Base-by-base conservation (phyloP, 2,113 vertebrate species). In the Helogale parvula region DNA sequence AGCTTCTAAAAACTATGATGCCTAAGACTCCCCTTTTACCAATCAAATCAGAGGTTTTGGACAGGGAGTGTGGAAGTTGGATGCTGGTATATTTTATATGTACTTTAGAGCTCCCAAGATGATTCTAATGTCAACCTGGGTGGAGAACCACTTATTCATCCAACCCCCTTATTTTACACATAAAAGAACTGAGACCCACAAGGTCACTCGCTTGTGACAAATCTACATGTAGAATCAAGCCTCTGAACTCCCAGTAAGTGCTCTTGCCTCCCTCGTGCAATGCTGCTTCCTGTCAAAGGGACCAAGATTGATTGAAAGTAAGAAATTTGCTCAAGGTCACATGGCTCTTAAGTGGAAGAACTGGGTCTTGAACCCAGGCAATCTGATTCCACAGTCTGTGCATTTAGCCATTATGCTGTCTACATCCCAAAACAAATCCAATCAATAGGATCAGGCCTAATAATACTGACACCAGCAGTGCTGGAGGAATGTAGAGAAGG, bases 231-330 rank as follows among this genome's bases (percentile, higher is more conserved):
- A 80, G 10, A 82, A 72, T 86, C 54, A 93, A 88, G 38, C 52
- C 50, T 88, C 77, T 93, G 41, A 21, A 63, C 66, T 45, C 63
- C 47, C 31, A 93, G 45, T 45, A 29, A 57, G 35, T 38, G 16
- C 16, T 93, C 57, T 71, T 88, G 94, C 65, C 38, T 47, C 21
- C 12, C 15, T 94, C 38, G 89, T 50, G 25, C 82, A 96, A 94
- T 68, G 6, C 31, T 94, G 50, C 15, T 94, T 94, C 60, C n/a
- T 68, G 6, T 91, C 66, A 87, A 90, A 97, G 65, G 68, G 94
- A 80, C 41, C 45, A 84, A 86, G 27, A 87, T 25, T 80, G 35
- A 68, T 93, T 52, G 57, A 93, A 92, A 25, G 15, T 85, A 83
- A 79, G 45, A 17, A 91, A 93, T 7, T 38, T 77, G 5, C 38